Percentiles rank a stretch among this genome's conserved stretches.
phyloP scores from a whole-genome alignment of 2,888 invertebrate species.

The Aporophyla lueneburgensis region DNA sequence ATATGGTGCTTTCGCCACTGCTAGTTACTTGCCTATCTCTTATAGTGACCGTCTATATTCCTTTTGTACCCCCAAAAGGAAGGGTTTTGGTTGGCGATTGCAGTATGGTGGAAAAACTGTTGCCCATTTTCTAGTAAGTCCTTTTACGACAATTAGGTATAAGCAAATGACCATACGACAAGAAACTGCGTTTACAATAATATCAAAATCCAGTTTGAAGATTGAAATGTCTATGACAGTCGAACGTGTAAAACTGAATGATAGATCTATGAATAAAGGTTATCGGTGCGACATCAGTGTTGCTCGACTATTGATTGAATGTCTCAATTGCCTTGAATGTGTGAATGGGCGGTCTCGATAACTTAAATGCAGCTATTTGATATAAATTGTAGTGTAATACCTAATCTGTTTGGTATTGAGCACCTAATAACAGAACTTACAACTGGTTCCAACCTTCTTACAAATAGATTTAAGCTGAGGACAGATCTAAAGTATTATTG shows the following conservation, averaged over 20 bases:
- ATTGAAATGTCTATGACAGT: constrained; percentile 34
- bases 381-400: not conserved
- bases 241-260: constrained; percentile 33
- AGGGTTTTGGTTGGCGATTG: too few species aligned
- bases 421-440: not conserved
- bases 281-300: constrained; percentile 42
- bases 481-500: not conserved
- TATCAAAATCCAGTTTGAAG: constrained; percentile 4
- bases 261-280: constrained; percentile 46
- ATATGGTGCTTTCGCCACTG: too few species aligned
- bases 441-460: not conserved
- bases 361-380: not conserved
- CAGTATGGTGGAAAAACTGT: too few species aligned
- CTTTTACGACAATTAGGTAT: not conserved
- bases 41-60: too few species aligned
- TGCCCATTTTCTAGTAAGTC: too few species aligned
- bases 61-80: too few species aligned
- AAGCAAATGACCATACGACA: not conserved
- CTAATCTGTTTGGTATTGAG: not conserved
- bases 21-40: too few species aligned
- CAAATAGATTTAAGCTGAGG: too few species aligned
- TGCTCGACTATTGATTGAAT: constrained; percentile 10
- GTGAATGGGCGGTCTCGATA: not conserved
- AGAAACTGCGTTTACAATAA: too few species aligned
- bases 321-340: constrained; percentile 37